Evolutionary conservation across 2,113 vertebrate species (phyloP), one percentile per base, ranked within the genome.

Genomic region (Tragelaphus scriptus): DNA sequence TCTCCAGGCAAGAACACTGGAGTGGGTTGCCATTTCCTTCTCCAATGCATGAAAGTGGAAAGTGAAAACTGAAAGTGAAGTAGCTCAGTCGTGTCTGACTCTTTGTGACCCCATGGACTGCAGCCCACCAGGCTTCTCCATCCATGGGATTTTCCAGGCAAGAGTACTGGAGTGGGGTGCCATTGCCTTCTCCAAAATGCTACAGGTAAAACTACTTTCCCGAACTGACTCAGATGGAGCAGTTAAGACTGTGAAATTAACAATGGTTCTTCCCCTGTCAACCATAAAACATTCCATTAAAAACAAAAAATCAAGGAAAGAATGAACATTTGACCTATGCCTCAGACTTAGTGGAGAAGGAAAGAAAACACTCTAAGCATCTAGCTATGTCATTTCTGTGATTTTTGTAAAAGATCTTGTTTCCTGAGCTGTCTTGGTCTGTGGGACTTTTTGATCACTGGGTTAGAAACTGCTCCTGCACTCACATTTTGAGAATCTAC

Each of bases 281-380:
- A 92, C 93, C 89, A 96, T 94, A 98, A 98, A 97, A 75, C 97
- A 92, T 91, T 95, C 84, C 30, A 53, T 82, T 55, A 16, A n/a
- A 55, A n/a, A n/a, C n/a, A n/a, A 55, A 55, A 13, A 82, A 36
- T 36, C 65, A 36, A n/a, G 81, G 32, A 94, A 98, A 82, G 91
- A 82, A 26, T 92, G 95, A 98, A 96, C 97, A 95, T 98, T 98
- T 98, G 97, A 98, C 97, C 96, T 98, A 95, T 95, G 58, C 87
- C 93, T 98, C 91, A 61, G 98, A 98, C 95, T 96, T 95, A 96
- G 40, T 90, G 91, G 87, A 96, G 51, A 51, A 93, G 30, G 80
- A 91, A 98, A 81, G 90, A 79, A 98, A 92, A 63, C 6, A 49
- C 28, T 58, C 16, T 44, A 1, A 71, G 25, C 0, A 3, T 97